phyloP scores from a whole-genome alignment of 92 coral and sea anemone species.

The Palythoa caribaeorum region DNA sequence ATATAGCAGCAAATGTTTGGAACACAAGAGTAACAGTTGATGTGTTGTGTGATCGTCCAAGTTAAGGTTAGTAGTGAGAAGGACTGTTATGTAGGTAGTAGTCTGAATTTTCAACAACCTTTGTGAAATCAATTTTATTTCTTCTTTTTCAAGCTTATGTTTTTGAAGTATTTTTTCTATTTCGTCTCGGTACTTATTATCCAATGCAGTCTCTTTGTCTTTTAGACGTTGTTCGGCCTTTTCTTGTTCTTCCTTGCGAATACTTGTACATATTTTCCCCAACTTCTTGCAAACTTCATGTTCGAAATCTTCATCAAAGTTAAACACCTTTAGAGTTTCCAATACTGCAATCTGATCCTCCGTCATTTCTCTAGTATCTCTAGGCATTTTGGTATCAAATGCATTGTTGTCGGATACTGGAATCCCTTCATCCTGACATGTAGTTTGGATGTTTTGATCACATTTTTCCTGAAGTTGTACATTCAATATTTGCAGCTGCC shows the following conservation, averaged over 20 bases:
- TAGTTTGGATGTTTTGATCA: slow-evolving; percentile 59
- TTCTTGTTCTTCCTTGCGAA: slow-evolving; percentile 28
- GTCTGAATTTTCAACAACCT: too few relatives aligned
- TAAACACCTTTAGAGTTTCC: slow-evolving; percentile 5
- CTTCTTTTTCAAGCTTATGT: slow-evolving; percentile 75
- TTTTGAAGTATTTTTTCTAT: slow-evolving; percentile 39
- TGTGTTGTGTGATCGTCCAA: too few relatives aligned
- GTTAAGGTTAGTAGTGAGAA: too few relatives aligned
- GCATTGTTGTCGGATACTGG: not conserved
- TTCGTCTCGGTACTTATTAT: slow-evolving; percentile 45
- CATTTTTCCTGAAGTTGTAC: slow-evolving; percentile 62
- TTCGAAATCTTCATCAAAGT: not conserved
- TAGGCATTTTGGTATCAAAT: not conserved
- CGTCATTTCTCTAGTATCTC: not conserved
- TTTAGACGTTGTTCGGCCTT: slow-evolving; percentile 1
- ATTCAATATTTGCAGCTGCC: slow-evolving; percentile 67
- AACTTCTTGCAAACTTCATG: slow-evolving; percentile 3
- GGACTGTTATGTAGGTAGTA: too few relatives aligned
- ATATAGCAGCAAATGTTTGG: too few relatives aligned
- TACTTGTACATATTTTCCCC: slow-evolving; percentile 7
- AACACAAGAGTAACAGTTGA: too few relatives aligned
- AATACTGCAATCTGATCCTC: not conserved
- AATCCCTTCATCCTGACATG: slow-evolving; percentile 6
- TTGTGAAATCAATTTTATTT: slow-evolving; percentile 1
- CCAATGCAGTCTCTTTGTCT: slow-evolving; percentile 41